A percentile compares a stretch with the other conserved stretches of the same genome.
Conservation (phyloP, 1,140 invertebrate species). For the Temnothorax longispinosus region DNA sequence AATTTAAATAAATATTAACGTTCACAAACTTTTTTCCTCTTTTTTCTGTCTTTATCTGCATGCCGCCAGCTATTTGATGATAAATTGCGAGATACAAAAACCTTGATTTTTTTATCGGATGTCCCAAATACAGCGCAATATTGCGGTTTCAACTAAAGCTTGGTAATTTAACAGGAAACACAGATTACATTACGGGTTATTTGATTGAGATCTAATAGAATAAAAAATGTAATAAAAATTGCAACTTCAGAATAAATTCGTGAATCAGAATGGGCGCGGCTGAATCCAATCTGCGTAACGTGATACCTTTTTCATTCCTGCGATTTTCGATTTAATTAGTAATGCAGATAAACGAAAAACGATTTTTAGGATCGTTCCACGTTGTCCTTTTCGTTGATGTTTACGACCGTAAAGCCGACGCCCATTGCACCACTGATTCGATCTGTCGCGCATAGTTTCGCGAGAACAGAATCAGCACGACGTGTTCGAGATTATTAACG, state of each 20-base stretch:
- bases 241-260: background rate
- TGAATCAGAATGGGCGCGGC: background rate
- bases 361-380: background rate
- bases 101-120: conserved; percentile 3
- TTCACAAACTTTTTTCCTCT: background rate
- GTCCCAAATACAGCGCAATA: conserved; percentile 16
- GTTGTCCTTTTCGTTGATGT: background rate
- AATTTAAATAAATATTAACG: background rate
- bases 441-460: conserved; percentile 41
- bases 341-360: background rate
- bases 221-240: background rate
- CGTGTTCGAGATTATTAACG: conserved; percentile 69
- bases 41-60: background rate
- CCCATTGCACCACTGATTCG: background rate
- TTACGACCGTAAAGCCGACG: conserved; percentile 10
- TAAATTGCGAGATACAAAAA: background rate
- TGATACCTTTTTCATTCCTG: background rate
- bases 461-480: conserved; percentile 54
- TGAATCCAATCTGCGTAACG: background rate
- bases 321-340: conserved; percentile 18
- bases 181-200: background rate
- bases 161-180: background rate
- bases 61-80: background rate
- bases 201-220: background rate
- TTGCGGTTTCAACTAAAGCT: conserved; percentile 13